Percentiles rank a stretch among this genome's conserved stretches.
These are phyloP conservation scores for Drosophila demipolita DNA, from an alignment of 2,888 invertebrate species.

Conservation along the genomic window DNA sequence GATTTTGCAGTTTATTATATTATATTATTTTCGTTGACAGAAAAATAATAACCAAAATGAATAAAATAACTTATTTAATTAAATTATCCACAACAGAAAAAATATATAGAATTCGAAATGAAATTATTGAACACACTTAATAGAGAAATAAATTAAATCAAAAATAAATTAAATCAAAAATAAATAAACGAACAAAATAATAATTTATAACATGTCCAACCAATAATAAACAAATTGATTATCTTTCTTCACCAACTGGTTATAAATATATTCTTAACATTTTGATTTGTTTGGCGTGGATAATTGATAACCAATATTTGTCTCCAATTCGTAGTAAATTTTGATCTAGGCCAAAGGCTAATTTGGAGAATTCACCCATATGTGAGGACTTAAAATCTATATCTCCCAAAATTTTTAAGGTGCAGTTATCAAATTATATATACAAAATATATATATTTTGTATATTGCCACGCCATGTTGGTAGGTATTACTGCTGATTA, in stretches of 20 bases:
- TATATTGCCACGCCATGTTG: too few species aligned
- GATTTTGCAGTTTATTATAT: too few species aligned
- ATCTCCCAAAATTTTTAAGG: not conserved
- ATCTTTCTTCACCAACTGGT: not conserved
- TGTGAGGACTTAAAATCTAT: not conserved
- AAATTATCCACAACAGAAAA: not conserved
- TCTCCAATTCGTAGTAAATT: not conserved
- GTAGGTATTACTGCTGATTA: too few species aligned
- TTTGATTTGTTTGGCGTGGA: not conserved
- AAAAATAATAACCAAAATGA: not conserved
- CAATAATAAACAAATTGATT: not conserved
- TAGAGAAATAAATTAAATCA: not conserved
- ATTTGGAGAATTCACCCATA: too few species aligned
- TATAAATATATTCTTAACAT: not conserved
- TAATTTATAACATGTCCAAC: not conserved
- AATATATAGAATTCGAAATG: not conserved
- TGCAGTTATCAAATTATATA: not conserved
- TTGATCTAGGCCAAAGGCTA: not conserved
- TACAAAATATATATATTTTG: too few species aligned
- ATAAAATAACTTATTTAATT: not conserved
- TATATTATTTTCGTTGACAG: too few species aligned
- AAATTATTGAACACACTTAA: not conserved
- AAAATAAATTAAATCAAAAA: not conserved
- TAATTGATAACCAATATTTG: not conserved
- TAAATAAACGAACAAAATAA: not conserved